A percentile compares a stretch with the other conserved stretches of the same genome.
These are phyloP conservation scores for Habropoda laboriosa DNA, from an alignment of 1,140 invertebrate species.

Conservation along the genomic window DNA sequence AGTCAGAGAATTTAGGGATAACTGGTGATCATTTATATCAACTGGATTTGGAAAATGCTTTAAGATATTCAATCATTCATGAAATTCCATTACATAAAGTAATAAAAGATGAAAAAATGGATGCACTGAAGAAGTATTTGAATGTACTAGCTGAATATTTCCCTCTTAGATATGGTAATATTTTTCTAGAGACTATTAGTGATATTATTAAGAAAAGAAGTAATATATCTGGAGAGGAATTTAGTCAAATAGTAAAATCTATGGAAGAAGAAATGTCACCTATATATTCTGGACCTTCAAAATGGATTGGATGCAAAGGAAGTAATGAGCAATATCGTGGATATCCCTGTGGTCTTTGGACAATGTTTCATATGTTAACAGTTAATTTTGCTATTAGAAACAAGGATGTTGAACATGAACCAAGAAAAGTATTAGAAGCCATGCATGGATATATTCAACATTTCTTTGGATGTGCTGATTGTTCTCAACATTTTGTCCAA, in stretches of 20 bases:
- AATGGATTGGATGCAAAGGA: slow-evolving; percentile 93
- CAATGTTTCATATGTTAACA: slow-evolving; percentile 95
- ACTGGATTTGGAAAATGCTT: slow-evolving; percentile 91
- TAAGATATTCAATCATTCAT: slow-evolving; percentile 90
- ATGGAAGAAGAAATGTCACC: slow-evolving; percentile 82
- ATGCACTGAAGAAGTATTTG: slow-evolving; percentile 89
- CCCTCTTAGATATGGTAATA: slow-evolving; percentile 85
- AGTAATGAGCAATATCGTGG: slow-evolving; percentile 88
- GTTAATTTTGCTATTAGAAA: slow-evolving; percentile 86
- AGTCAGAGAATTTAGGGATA: slow-evolving; percentile 30
- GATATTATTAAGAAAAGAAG: slow-evolving; percentile 76
- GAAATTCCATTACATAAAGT: slow-evolving; percentile 88
- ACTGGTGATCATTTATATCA: slow-evolving; percentile 86
- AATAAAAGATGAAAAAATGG: slow-evolving; percentile 87
- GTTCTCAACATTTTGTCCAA: slow-evolving; percentile 92
- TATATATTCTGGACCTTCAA: slow-evolving; percentile 83
- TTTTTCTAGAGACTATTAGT: slow-evolving; percentile 84
- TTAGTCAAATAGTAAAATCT: slow-evolving; percentile 81
- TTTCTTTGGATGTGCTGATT: slow-evolving; percentile 97
- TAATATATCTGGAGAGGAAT: slow-evolving; percentile 83
- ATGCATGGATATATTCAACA: slow-evolving; percentile 95
- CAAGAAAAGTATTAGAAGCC: slow-evolving; percentile 87
- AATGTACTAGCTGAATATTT: slow-evolving; percentile 88
- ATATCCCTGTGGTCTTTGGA: slow-evolving; percentile 98
- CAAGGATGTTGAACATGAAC: slow-evolving; percentile 79